Percentiles rank a stretch among this genome's conserved stretches.
phyloP scores from a whole-genome alignment of 2,113 vertebrate species.

The Catharus fuscescens region DNA sequence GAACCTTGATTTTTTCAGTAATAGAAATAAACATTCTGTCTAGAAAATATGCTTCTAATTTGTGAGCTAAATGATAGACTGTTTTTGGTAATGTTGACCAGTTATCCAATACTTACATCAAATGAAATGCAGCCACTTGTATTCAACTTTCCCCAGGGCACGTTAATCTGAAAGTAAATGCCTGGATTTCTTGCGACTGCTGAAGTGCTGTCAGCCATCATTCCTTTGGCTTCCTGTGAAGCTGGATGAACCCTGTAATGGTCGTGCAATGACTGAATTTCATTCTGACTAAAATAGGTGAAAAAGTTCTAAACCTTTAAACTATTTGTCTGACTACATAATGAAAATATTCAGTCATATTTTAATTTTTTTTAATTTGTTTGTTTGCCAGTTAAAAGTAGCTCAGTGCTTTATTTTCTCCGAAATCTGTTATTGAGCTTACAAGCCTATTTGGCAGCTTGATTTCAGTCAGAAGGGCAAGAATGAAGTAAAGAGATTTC shows the following conservation, averaged over 20 bases:
- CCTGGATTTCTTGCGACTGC: fast-evolving
- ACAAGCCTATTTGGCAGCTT: background rate
- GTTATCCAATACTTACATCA: background rate
- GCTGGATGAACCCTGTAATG: background rate
- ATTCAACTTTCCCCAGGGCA: background rate
- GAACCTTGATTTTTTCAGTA: constrained; percentile 2
- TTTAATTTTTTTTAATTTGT: background rate
- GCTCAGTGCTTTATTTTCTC: background rate
- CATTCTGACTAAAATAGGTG: background rate
- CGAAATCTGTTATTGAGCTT: background rate
- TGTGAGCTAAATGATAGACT: background rate
- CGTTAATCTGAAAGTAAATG: background rate
- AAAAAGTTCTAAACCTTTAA: background rate
- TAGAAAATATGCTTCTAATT: background rate
- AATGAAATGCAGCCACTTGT: background rate
- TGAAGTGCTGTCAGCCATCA: background rate
- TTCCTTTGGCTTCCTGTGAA: background rate
- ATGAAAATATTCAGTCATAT: background rate
- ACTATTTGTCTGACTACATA: background rate
- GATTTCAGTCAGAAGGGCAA: background rate
- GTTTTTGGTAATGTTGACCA: background rate
- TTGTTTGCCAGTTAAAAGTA: background rate
- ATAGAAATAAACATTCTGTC: background rate
- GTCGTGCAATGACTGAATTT: background rate
- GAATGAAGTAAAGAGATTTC: background rate